A percentile compares a stretch with the other conserved stretches of the same genome.
phyloP scores from a whole-genome alignment of 2,113 vertebrate species.

The Pelvicachromis taeniatus region DNA sequence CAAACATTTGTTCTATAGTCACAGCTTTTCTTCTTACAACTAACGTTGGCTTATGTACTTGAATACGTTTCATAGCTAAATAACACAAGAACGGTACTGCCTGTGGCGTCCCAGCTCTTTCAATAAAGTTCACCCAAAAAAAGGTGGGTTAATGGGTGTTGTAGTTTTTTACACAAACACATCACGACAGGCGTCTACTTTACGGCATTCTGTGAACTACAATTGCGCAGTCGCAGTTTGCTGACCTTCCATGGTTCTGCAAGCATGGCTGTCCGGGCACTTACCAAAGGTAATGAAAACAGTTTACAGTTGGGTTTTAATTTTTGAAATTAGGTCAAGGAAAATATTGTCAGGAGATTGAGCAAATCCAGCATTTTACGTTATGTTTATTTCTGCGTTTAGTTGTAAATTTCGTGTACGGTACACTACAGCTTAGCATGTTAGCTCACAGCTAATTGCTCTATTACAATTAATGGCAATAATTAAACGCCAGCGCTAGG shows the following conservation, averaged over 20 bases:
- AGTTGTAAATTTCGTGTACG: neutral
- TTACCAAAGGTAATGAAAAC: slow-evolving; percentile 59
- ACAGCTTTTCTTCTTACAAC: neutral
- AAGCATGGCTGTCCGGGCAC: slow-evolving; percentile 65
- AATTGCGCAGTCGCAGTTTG: slow-evolving; percentile 27
- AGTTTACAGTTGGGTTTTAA: neutral
- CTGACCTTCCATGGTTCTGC: slow-evolving; percentile 45
- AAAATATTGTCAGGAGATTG: neutral
- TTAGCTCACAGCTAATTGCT: neutral
- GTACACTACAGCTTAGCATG: neutral
- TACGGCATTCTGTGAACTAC: neutral
- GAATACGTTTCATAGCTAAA: neutral
- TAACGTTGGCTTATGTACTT: neutral
- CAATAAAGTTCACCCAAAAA: slow-evolving; percentile 39
- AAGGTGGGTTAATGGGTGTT: neutral
- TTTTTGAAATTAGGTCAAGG: neutral
- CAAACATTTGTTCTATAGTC: neutral
- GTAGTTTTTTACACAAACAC: neutral
- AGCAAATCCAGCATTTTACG: neutral
- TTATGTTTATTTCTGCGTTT: neutral
- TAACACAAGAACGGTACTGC: neutral
- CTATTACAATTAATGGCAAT: neutral
- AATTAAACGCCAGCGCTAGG: neutral
- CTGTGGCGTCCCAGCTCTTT: neutral
- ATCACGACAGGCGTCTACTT: neutral